These are phyloP conservation scores for Ictalurus furcatus DNA, from an alignment of 2,113 vertebrate genomes.

Conservation along the genomic window DNA sequence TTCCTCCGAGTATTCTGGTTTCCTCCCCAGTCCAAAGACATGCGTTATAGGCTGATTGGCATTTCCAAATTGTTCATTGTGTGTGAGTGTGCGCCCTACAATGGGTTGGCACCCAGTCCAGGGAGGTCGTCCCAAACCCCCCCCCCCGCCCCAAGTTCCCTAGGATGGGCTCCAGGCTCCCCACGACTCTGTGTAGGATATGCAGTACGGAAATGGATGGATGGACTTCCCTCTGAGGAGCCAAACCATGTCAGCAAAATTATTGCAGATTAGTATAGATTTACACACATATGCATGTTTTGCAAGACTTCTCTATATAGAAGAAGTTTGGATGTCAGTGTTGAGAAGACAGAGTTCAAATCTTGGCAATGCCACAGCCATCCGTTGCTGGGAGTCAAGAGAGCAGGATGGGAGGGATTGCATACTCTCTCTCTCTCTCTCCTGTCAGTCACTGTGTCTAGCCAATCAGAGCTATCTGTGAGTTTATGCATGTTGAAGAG, in stretches of 20 bases:
- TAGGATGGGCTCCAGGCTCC: no score
- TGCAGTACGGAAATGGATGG: background rate
- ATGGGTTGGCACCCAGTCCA: no score
- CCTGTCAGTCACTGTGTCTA: background rate
- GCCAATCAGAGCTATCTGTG: background rate
- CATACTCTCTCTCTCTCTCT: background rate
- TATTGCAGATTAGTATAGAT: background rate
- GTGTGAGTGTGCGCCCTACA: no score
- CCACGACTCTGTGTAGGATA: background rate
- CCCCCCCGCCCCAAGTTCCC: no score
- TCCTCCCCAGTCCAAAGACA: no score
- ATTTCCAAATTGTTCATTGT: no score
- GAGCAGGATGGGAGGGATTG: background rate
- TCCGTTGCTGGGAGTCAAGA: background rate
- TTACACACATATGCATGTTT: background rate
- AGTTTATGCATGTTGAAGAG: background rate
- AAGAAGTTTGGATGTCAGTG: no score
- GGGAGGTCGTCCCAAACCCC: no score
- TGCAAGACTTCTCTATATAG: no score
- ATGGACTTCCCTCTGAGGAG: background rate
- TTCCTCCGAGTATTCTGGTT: no score
- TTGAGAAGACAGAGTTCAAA: no score
- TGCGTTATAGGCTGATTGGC: no score
- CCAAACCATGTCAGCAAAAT: background rate
- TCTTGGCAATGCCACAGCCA: background rate